These are phyloP conservation scores for Tenebrosternarchus preto DNA, from an alignment of 2,113 vertebrate genomes.

Conservation along the genomic window DNA sequence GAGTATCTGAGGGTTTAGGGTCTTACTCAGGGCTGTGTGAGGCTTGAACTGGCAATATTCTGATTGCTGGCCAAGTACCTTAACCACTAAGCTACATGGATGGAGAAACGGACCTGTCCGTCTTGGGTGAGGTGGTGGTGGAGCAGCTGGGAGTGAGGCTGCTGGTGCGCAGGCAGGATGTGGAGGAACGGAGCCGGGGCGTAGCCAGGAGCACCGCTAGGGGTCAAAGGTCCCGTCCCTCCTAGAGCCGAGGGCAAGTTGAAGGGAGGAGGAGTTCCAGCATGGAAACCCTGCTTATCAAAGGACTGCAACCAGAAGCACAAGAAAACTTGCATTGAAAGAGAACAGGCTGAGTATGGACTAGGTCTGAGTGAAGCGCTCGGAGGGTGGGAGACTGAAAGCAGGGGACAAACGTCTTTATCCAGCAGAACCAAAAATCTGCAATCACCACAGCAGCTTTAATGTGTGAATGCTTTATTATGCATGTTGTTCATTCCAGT, in stretches of 20 bases:
- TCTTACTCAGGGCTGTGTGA: no score
- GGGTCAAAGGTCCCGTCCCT: conserved; percentile 92
- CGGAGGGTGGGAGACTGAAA: no score
- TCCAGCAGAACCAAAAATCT: no score
- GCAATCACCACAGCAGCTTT: no score
- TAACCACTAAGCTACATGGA: no score
- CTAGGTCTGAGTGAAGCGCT: no score
- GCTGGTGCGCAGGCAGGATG: conserved; percentile 95
- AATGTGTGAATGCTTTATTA: no score
- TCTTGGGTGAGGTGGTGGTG: conserved; percentile 98
- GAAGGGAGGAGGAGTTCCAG: conserved; percentile 94
- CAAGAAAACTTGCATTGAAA: background rate
- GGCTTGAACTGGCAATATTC: no score
- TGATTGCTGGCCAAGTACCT: no score
- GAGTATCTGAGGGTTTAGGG: no score
- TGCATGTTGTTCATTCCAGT: no score
- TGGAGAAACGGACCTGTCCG: conserved; percentile 87
- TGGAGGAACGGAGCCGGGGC: conserved; percentile 95
- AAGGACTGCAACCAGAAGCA: conserved; percentile 78
- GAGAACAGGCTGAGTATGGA: background rate
- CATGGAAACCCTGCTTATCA: conserved; percentile 83
- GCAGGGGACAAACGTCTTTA: no score
- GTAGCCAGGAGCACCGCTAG: conserved; percentile 88
- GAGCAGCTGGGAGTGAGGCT: conserved; percentile 96
- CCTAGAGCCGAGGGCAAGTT: conserved; percentile 94